A percentile compares a stretch with the other conserved stretches of the same genome.
phyloP scores from a whole-genome alignment of 2,888 invertebrate genomes.

The Melolontha melolontha region DNA sequence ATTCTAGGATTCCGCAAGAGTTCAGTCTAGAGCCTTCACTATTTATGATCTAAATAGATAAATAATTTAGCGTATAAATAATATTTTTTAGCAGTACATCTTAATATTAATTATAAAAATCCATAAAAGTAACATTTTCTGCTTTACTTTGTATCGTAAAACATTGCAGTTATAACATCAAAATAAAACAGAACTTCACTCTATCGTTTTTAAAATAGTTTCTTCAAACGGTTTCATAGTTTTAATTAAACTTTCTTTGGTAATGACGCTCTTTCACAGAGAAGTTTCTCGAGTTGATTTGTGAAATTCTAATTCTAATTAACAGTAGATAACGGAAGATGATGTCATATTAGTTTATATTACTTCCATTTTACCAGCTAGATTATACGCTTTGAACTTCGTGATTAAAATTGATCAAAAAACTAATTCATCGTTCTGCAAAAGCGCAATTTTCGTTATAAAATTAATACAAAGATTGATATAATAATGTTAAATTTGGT shows the following conservation, averaged over 20 bases:
- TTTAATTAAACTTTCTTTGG: conserved; percentile 8
- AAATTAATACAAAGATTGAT: conserved; percentile 20
- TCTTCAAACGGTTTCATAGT: neutral
- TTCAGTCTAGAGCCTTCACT: no score
- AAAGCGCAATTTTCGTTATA: neutral
- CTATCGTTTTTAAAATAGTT: conserved; percentile 2
- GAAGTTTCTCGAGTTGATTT: neutral
- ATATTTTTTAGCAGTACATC: no score
- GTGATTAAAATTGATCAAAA: conserved; percentile 29
- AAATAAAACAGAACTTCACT: no score
- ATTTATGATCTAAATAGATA: no score
- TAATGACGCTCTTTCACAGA: neutral
- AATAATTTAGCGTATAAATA: no score
- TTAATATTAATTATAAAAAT: no score
- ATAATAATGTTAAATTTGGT: conserved; percentile 18
- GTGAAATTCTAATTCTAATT: conserved; percentile 26
- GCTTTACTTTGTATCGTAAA: no score
- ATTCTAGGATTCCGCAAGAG: no score
- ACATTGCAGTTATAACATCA: no score
- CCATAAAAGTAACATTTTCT: no score
- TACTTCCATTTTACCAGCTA: neutral
- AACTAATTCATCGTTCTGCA: neutral
- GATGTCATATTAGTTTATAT: conserved; percentile 30
- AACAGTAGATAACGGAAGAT: conserved; percentile 24
- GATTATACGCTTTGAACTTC: conserved; percentile 16